phyloP scores from a whole-genome alignment of 2,113 vertebrate genomes.

The Typhlomys cinereus region DNA sequence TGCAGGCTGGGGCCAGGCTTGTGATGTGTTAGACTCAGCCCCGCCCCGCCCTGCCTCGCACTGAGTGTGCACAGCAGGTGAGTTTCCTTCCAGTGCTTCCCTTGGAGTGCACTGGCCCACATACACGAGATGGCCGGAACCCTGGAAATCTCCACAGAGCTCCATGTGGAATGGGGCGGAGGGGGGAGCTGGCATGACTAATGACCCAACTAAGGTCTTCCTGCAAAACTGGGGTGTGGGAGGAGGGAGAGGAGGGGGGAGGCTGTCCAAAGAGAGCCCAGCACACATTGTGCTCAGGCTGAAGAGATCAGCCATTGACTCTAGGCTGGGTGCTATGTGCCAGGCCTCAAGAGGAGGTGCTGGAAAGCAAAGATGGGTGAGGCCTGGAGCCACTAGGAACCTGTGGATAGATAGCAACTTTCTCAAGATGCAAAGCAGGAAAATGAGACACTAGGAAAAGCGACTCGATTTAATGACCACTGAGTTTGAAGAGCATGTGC shows the following conservation, averaged over 20 bases:
- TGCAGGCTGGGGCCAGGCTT: neutral
- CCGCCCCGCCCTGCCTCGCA: neutral
- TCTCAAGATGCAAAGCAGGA: neutral
- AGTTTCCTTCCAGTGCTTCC: no score
- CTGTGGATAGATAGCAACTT: rapidly evolving
- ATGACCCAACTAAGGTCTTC: neutral
- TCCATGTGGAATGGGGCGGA: neutral
- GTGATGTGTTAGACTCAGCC: neutral
- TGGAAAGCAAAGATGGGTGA: neutral
- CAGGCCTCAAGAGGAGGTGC: neutral
- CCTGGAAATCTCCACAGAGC: neutral
- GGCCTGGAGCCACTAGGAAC: neutral
- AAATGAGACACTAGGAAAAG: neutral
- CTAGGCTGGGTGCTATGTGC: neutral
- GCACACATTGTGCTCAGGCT: rapidly evolving
- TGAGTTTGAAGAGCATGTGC: neutral
- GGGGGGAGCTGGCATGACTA: neutral
- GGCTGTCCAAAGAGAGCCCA: neutral
- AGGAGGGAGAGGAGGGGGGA: neutral
- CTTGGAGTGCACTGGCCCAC: no score
- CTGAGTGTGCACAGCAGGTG: no score
- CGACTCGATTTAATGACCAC: neutral
- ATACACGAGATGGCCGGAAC: no score
- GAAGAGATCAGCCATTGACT: neutral
- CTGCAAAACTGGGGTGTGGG: neutral